Evolutionary conservation across 1,140 invertebrate genomes (phyloP), one percentile per base, ranked within the genome.

Genomic region (Lerema accius): DNA sequence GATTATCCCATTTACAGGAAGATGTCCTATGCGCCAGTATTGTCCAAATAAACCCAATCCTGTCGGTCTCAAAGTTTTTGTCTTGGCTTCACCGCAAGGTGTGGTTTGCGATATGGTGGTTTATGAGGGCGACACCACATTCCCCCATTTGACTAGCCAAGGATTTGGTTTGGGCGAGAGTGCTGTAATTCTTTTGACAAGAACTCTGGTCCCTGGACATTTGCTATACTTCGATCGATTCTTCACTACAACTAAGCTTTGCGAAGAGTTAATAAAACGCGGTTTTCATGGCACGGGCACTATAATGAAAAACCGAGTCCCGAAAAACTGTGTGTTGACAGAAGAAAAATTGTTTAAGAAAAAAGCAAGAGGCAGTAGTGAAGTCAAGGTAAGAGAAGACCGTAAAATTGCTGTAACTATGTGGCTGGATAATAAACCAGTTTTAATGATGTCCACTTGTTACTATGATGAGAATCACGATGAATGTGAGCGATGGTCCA

Each of bases 261-360:
- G 17, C 11, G 45, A 46, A 1, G 45, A 46, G 11, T 13, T 46
- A 4, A 0, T 26, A n/a, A 46, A 13, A 1, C 4, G 45, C 10
- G 45, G 45, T 11, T 26, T 46, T 7, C 17, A 46, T 26, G 45
- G 10, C 1, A 46, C 45, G 6, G 40, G 40, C 1, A 43, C 40
- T 15, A 16, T 43, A 16, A 43, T 43, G 40, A 43, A 43, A 43
- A 43, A 43, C 6, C 1, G 40, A 9, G 1, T 43, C 0, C 40
- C 40, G 4, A 43, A 15, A 17, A 15, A 58, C 4, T 58, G 55
- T 23, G 35, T 56, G 1, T 49, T 62, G 10, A 55, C 23, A 10
- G 58, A 62, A 4, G 65, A 67, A 10, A 61, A 50, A 40, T 0
- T 3, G 14, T 43, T 67, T 0, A 40, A 43, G 26, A 58, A 28